Base-by-base conservation (phyloP, 2,888 invertebrate genomes). In the Eupsilia transversa region DNA sequence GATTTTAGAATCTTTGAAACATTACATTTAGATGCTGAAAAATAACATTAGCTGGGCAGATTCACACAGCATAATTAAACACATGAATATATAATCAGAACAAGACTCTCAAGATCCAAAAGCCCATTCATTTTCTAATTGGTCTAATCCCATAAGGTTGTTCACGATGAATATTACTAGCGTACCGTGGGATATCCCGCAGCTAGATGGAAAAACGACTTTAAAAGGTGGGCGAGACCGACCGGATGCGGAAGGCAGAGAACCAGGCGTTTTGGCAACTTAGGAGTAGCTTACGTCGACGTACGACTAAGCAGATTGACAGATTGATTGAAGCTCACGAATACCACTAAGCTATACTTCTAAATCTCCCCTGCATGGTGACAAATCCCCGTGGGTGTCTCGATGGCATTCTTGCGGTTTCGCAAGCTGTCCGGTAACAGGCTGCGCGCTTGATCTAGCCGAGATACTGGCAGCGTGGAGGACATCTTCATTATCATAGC, bases 381-480 rank as follows among this genome's bases (percentile, higher is more conserved):
- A 1, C 49, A 49, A 35, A 12, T 63, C 33, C 17, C 72, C 49
- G 87, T 87, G 88, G 87, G 87, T 83, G 86, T 84, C 66, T 49
- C 76, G 77, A 79, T 82, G 82, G 66, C 87, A 87, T 88, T 88
- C 87, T 83, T 74, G 82, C 56, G 66, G 79, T 87, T 77, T 87
- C 86, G 69, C 87, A 87, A 86, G 66, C 60, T 65, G 83, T 56
- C 74, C 79, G 68, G 85, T 46, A 80, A 72, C 69, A 9, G 77
- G 56, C 73, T 46, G 57, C 81, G 80, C 64, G 85, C 70, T 79
- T 65, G 87, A 87, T 87, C 77, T 78, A 72, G 33, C 35, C 68
- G 56, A 73, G 86, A 87, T 88, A 88, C 72, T 70, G 71, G 59
- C 66, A 63, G 59, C 72, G 60, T 70, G 70, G 66, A 84, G 82